Conservation (phyloP, 2,113 vertebrate species). For the Mustelus asterias region DNA sequence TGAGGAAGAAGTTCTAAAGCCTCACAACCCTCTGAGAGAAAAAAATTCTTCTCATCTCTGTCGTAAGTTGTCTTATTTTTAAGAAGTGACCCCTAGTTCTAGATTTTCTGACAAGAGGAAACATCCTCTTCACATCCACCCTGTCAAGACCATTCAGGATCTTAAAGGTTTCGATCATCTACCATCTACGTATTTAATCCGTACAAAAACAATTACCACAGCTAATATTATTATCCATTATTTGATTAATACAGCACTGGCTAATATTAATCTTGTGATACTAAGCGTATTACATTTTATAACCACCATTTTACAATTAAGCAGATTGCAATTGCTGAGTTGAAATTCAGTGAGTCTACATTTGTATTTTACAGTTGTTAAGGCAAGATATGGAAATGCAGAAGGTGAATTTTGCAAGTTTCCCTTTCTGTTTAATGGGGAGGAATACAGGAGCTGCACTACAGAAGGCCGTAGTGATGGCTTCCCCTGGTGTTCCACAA, state of each 20-base stretch:
- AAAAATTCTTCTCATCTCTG: too few relatives aligned
- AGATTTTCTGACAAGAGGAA: too few relatives aligned
- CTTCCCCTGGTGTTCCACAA: conserved; percentile 94
- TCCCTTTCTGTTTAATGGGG: conserved; percentile 86
- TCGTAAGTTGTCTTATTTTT: too few relatives aligned
- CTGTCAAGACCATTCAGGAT: too few relatives aligned
- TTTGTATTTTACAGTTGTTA: conserved; percentile 70
- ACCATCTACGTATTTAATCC: background rate
- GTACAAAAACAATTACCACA: background rate
- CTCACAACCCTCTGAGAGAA: too few relatives aligned
- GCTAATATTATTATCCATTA: background rate
- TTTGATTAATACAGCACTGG: background rate
- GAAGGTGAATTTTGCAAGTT: conserved; percentile 96
- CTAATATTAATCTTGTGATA: background rate
- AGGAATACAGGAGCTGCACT: conserved; percentile 88
- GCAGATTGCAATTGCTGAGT: background rate
- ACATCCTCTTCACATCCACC: too few relatives aligned
- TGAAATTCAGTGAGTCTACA: background rate
- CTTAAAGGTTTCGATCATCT: too few relatives aligned
- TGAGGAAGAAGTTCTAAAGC: too few relatives aligned
- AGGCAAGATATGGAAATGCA: conserved; percentile 88
- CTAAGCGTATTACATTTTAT: background rate
- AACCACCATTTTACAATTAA: background rate
- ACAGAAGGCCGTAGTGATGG: conserved; percentile 79
- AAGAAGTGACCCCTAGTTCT: too few relatives aligned